Evolutionary conservation across 1,140 invertebrate genomes (phyloP).

Genomic region (Drosophila pseudoobscura): DNA sequence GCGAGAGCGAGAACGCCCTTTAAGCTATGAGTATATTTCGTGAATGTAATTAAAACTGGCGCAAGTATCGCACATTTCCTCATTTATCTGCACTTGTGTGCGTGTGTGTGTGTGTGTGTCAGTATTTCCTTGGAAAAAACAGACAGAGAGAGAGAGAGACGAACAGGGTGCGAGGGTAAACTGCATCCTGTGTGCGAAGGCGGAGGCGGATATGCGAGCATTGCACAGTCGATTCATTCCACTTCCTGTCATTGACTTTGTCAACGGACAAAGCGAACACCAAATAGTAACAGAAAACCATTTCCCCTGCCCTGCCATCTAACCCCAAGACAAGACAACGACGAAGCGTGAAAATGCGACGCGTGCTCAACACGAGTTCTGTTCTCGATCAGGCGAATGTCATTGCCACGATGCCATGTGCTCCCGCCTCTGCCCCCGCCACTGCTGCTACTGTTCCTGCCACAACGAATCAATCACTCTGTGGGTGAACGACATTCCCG

Average conservation of each 20-base stretch:
- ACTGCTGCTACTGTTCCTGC: constrained; percentile 2
- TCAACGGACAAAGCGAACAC: constrained; percentile 23
- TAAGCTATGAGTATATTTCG: constrained; percentile 29
- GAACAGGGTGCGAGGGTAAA: constrained; percentile 1
- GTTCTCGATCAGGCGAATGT: constrained; percentile 37
- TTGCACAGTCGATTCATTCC: constrained; percentile 39
- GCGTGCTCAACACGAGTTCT: constrained; percentile 60
- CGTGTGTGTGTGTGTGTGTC: constrained; percentile 20
- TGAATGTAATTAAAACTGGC: constrained; percentile 46
- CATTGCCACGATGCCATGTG: constrained; percentile 55
- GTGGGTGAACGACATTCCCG: not conserved
- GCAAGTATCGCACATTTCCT: constrained; percentile 54
- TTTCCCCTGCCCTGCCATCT: constrained; percentile 55
- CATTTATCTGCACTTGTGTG: constrained; percentile 39
- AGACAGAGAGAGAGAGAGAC: not conserved
- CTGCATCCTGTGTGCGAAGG: constrained; percentile 75
- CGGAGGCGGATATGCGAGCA: constrained; percentile 73
- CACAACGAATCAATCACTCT: constrained; percentile 26
- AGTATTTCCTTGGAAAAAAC: constrained; percentile 61
- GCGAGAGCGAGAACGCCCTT: constrained; percentile 18
- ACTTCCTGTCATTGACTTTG: constrained; percentile 80
- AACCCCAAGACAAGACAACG: constrained; percentile 19
- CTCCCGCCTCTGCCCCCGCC: constrained; percentile 6
- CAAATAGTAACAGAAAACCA: constrained; percentile 70
- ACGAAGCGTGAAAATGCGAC: constrained; percentile 25